phyloP scores from a whole-genome alignment of 2,113 vertebrate species.

The Ageneiosus marmoratus region DNA sequence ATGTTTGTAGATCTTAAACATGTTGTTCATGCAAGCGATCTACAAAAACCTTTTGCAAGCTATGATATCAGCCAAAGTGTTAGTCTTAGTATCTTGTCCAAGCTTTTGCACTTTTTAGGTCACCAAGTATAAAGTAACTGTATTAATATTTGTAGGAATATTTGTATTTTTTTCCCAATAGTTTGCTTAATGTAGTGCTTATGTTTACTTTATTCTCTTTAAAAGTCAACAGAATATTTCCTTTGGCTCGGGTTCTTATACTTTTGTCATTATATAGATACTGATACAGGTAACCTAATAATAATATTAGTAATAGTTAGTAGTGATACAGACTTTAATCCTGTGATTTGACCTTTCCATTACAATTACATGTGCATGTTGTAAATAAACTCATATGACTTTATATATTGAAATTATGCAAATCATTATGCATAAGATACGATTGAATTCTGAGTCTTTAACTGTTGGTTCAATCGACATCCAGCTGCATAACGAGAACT shows the following conservation, averaged over 20 bases:
- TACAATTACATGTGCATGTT: background rate
- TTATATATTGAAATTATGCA: background rate
- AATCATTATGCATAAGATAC: background rate
- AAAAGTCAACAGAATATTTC: background rate
- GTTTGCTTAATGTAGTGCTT: background rate
- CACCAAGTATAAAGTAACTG: background rate
- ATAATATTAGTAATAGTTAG: background rate
- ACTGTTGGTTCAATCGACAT: constrained; percentile 23
- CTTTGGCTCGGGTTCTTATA: background rate
- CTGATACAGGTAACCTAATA: background rate
- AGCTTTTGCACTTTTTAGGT: background rate
- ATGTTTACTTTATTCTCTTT: background rate
- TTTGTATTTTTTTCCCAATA: no score
- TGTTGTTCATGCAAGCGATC: background rate
- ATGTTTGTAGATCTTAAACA: background rate
- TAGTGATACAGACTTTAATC: background rate
- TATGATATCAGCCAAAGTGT: background rate
- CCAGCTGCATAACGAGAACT: constrained; percentile 90
- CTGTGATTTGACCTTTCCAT: background rate
- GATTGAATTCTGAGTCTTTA: background rate
- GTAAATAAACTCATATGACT: background rate
- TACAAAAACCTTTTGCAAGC: background rate
- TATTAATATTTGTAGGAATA: no score
- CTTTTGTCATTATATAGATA: no score
- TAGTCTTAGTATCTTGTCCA: background rate